These are phyloP conservation scores for Euphydryas editha DNA, from an alignment of 2,888 invertebrate species.

Conservation along the genomic window DNA sequence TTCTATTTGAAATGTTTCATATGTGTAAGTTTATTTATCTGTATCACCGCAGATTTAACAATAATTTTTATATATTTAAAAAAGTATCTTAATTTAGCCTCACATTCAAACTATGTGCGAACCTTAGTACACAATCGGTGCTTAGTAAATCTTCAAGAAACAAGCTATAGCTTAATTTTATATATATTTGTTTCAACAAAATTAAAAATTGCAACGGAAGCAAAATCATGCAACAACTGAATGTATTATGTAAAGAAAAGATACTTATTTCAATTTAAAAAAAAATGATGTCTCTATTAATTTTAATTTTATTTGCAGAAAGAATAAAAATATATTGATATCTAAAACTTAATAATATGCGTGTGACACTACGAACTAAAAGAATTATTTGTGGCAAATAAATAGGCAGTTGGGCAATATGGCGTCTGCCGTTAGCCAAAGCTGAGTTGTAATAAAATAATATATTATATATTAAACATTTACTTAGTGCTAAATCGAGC, in stretches of 20 bases:
- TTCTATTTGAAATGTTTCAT: background rate
- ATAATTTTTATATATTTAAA: slow-evolving; percentile 14
- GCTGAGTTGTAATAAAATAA: slow-evolving; percentile 3
- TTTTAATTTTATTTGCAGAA: background rate
- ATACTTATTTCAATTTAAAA: background rate
- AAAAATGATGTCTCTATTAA: background rate
- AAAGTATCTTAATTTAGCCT: slow-evolving; percentile 9
- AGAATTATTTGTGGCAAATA: slow-evolving; percentile 11
- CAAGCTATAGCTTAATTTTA: background rate
- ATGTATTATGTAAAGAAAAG: background rate
- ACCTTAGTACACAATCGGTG: slow-evolving; percentile 6
- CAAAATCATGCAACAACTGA: slow-evolving; percentile 6
- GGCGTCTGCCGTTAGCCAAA: slow-evolving; percentile 13
- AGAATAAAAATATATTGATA: background rate
- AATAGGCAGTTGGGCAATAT: slow-evolving; percentile 21
- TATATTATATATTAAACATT: slow-evolving; percentile 7
- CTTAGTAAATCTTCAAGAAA: background rate
- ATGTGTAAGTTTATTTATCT: slow-evolving; percentile 1
- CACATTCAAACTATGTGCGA: slow-evolving; percentile 16
- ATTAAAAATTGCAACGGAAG: slow-evolving; percentile 17
- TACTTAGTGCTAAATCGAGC: slow-evolving; percentile 14
- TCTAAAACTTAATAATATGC: slow-evolving; percentile 24
- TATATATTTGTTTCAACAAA: slow-evolving; percentile 3
- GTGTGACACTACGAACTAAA: slow-evolving; percentile 5
- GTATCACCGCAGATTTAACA: slow-evolving; percentile 20